A percentile compares a stretch with the other conserved stretches of the same genome.
These are phyloP conservation scores for Gymnopithys bicolor DNA, from an alignment of 2,797 vertebrate species.

Conservation along the genomic window DNA sequence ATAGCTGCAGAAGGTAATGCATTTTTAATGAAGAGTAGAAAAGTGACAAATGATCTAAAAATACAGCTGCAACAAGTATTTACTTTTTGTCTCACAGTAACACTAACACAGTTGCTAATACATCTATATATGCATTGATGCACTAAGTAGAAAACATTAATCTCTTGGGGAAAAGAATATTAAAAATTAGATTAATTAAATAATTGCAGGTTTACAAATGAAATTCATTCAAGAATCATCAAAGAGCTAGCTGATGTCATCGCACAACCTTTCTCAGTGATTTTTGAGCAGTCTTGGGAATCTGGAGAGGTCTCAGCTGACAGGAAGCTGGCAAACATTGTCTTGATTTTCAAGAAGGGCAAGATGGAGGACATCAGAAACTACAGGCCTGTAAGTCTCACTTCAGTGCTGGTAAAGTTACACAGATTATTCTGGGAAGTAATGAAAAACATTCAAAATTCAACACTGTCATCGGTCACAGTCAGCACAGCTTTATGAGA, in stretches of 20 bases:
- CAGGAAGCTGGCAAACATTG: background rate
- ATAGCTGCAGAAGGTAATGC: background rate
- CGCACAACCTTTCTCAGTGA: background rate
- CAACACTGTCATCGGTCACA: background rate
- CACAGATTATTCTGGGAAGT: background rate
- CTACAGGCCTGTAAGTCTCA: background rate
- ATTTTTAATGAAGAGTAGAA: conserved; percentile 19
- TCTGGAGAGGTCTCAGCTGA: background rate
- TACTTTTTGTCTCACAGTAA: background rate
- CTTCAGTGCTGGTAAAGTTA: background rate
- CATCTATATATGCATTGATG: background rate
- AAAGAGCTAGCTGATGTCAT: background rate
- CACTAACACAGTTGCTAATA: background rate
- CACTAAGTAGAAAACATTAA: background rate
- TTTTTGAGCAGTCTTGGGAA: background rate
- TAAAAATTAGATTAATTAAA: background rate
- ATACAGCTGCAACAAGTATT: background rate
- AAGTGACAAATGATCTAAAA: background rate
- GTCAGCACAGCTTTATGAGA: background rate
- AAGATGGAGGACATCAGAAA: background rate
- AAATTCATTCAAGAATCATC: background rate
- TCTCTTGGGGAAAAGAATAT: background rate
- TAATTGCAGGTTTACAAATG: background rate
- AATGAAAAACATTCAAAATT: background rate
- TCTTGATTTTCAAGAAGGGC: background rate